Percentiles rank a stretch among this genome's conserved stretches.
Conservation (phyloP, 2,888 invertebrate species). For the Pedicia rivosa region DNA sequence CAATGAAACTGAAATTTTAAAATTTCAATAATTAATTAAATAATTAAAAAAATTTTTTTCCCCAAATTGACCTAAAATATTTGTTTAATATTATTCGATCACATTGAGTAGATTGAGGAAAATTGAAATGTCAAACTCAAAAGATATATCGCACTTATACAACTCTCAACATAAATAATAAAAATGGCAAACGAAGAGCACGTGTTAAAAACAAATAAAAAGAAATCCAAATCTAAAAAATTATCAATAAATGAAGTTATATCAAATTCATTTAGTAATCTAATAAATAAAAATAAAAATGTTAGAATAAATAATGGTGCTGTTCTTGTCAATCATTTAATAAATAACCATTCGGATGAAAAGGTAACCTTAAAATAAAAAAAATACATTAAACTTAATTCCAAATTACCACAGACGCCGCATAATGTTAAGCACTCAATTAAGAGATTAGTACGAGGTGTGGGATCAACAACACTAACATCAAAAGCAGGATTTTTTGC, state of each 20-base stretch:
- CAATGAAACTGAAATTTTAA: too few relatives aligned
- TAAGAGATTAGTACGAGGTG: constrained; percentile 50
- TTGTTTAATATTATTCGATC: too few relatives aligned
- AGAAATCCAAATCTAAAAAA: not conserved
- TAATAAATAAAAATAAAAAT: constrained; percentile 17
- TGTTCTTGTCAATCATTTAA: constrained; percentile 17
- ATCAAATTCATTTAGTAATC: constrained; percentile 19
- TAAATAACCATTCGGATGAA: constrained; percentile 15
- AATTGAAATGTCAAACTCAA: too few relatives aligned
- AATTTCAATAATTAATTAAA: too few relatives aligned
- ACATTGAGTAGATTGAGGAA: too few relatives aligned
- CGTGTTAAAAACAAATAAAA: too few relatives aligned
- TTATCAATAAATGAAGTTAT: constrained; percentile 16
- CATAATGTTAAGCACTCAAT: constrained; percentile 52
- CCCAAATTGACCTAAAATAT: too few relatives aligned
- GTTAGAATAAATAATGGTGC: constrained; percentile 17
- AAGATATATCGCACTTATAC: too few relatives aligned
- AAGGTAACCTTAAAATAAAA: constrained; percentile 14
- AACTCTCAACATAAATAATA: too few relatives aligned
- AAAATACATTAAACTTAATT: not conserved
- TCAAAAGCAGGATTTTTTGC: constrained; percentile 53
- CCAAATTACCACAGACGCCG: constrained; percentile 31
- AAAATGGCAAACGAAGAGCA: constrained; percentile 4
- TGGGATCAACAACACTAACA: constrained; percentile 47
- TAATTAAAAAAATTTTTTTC: too few relatives aligned